Percentiles rank a stretch among this genome's conserved stretches.
These are phyloP conservation scores for Penaeus indicus DNA, from an alignment of 1,140 invertebrate genomes.

Conservation along the genomic window DNA sequence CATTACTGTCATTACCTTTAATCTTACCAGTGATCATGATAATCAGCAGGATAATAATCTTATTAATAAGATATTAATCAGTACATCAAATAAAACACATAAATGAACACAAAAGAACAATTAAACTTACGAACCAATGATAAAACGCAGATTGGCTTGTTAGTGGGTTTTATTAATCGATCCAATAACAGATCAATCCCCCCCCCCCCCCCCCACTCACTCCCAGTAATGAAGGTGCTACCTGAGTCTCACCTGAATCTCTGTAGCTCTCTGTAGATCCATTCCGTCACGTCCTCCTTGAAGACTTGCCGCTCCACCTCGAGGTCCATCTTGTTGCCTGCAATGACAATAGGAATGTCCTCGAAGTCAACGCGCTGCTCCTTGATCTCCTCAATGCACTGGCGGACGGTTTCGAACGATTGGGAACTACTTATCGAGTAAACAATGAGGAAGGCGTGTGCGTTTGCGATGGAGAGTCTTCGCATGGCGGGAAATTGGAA, in stretches of 20 bases:
- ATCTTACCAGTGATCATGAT: too few species aligned
- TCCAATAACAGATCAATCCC: neutral
- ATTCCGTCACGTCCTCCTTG: slow-evolving; percentile 69
- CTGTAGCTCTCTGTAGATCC: slow-evolving; percentile 69
- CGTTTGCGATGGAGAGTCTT: slow-evolving; percentile 86
- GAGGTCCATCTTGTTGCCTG: slow-evolving; percentile 87
- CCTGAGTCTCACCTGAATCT: slow-evolving; percentile 58
- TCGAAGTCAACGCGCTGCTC: slow-evolving; percentile 74
- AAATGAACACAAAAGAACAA: too few species aligned
- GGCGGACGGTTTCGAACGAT: slow-evolving; percentile 84
- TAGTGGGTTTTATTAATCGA: too few species aligned
- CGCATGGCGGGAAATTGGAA: slow-evolving; percentile 89
- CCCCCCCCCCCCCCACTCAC: neutral
- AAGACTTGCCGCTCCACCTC: slow-evolving; percentile 63
- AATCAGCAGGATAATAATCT: too few species aligned
- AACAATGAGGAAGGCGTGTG: slow-evolving; percentile 90
- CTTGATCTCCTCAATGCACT: slow-evolving; percentile 78
- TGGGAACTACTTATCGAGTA: slow-evolving; percentile 84
- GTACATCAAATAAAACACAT: too few species aligned
- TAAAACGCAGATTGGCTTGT: too few species aligned
- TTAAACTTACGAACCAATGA: too few species aligned
- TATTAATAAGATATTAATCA: too few species aligned
- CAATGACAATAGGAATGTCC: slow-evolving; percentile 88
- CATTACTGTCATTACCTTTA: too few species aligned
- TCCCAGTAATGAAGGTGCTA: neutral